Conservation (phyloP, 2,888 invertebrate species). For the Macroteleia sp. region DNA sequence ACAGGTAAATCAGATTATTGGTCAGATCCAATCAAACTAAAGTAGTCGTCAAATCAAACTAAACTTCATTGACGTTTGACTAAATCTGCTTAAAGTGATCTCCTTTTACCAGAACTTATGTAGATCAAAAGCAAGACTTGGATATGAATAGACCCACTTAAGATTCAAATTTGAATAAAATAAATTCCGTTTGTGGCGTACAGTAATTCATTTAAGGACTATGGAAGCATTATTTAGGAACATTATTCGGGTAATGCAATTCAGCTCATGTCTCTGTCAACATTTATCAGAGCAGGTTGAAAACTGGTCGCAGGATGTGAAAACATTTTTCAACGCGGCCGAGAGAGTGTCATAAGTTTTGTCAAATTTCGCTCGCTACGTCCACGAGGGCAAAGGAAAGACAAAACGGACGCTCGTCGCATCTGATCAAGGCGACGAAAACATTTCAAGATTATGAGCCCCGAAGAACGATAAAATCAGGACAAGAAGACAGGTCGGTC, state of each 20-base stretch:
- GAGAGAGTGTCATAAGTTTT: constrained; percentile 47
- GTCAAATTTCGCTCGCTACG: constrained; percentile 35
- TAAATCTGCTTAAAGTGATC: not conserved
- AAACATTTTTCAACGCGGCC: constrained; percentile 32
- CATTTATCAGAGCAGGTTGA: constrained; percentile 30
- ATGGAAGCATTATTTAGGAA: constrained; percentile 9
- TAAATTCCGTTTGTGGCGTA: too few species aligned
- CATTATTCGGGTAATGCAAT: constrained; percentile 23
- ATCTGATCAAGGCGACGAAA: constrained; percentile 80
- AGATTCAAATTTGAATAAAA: too few species aligned
- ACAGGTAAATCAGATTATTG: constrained; percentile 4
- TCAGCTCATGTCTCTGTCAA: constrained; percentile 31
- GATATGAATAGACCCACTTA: too few species aligned
- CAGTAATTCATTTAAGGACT: too few species aligned
- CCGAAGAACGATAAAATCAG: constrained; percentile 72
- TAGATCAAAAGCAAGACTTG: too few species aligned
- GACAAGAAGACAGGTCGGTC: constrained; percentile 75
- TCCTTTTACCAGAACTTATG: too few species aligned
- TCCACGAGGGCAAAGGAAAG: constrained; percentile 12
- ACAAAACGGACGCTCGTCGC: constrained; percentile 39
- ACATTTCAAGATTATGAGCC: constrained; percentile 80
- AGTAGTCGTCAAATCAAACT: too few species aligned
- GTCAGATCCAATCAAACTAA: not conserved
- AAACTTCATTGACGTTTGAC: too few species aligned
- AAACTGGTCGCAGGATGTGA: constrained; percentile 28